A percentile compares a stretch with the other conserved stretches of the same genome.
phyloP scores from a whole-genome alignment of 2,113 vertebrate species.

The Hemiscyllium ocellatum region DNA sequence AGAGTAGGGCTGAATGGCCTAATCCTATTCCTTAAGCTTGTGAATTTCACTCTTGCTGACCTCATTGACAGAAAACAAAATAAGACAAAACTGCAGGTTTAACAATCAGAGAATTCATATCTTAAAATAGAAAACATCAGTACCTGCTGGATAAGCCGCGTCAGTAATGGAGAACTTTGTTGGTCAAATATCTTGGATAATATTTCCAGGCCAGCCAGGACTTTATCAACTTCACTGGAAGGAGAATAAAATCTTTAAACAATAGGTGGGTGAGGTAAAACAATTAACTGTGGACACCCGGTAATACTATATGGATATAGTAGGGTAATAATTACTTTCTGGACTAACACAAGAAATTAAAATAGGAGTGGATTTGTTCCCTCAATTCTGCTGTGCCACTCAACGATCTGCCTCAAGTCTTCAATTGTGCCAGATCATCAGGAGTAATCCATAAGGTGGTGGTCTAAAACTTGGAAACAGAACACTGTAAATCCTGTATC shows the following conservation, averaged over 20 bases:
- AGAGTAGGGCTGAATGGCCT: neutral
- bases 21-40: neutral
- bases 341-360: neutral
- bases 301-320: neutral
- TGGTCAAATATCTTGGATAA: slow-evolving; percentile 93
- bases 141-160: slow-evolving; percentile 89
- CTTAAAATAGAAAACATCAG: neutral
- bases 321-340: neutral
- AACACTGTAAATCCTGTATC: neutral
- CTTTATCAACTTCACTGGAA: slow-evolving; percentile 85
- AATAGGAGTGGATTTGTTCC: no score
- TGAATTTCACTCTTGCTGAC: neutral
- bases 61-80: neutral
- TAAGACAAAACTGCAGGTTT: neutral
- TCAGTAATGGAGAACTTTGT: slow-evolving; percentile 82
- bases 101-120: neutral
- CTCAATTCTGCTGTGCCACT: no score
- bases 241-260: neutral
- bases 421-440: no score
- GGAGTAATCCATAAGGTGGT: neutral
- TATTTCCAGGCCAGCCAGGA: slow-evolving; percentile 84
- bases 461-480: neutral
- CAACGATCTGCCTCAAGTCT: no score
- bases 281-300: neutral
- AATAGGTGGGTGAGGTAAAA: neutral